Evolutionary conservation across 2,797 vertebrate species (phyloP), one percentile per base, ranked within the genome.

Genomic region (Spondyliosoma cantharus): DNA sequence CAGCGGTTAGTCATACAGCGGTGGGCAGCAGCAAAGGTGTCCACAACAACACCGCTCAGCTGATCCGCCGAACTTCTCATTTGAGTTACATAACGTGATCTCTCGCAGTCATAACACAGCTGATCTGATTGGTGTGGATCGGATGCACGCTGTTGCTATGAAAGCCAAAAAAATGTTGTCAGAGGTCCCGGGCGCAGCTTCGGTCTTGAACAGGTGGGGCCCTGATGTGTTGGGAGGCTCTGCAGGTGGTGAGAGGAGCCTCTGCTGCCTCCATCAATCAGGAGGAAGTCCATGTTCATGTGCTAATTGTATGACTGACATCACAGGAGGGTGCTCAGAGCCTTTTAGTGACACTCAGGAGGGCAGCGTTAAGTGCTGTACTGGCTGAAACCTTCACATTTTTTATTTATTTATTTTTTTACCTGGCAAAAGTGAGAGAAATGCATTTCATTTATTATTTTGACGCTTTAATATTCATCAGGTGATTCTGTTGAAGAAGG

Each of bases 51-150:
- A 27, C 32, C 75, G 24, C 43, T 24, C 71, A 48, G 0, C 65
- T 74, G 61, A 83, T 83, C 80, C 37, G 42, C 56, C 75, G 75
- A 53, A 74, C 49, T 84, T 84, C 66, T 68, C 66, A 11, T 78
- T 48, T 78, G 7, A 77, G 77, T 88, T 70, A 64, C 69, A 79
- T 77, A 82, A 78, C 52, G 11, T 29, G 19, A 70, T 74, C 13
- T 48, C 49, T 20, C n/a, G 74, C 53, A 59, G 52, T 73, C 77
- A 78, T 19, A 29, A 79, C 14, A 22, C 73, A 50, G 48, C 37
- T 71, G 57, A 74, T 84, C 56, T 78, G 85, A 87, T 71, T 85
- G 83, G 59, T 84, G 83, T 70, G 81, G 72, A 50, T 63, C 67
- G 3, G 50, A 65, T 53, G 67, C 71, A 17, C 22, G 61, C 77